Evolutionary conservation across 2,797 vertebrate species (phyloP).

Genomic region (Pangasius larnaudii): DNA sequence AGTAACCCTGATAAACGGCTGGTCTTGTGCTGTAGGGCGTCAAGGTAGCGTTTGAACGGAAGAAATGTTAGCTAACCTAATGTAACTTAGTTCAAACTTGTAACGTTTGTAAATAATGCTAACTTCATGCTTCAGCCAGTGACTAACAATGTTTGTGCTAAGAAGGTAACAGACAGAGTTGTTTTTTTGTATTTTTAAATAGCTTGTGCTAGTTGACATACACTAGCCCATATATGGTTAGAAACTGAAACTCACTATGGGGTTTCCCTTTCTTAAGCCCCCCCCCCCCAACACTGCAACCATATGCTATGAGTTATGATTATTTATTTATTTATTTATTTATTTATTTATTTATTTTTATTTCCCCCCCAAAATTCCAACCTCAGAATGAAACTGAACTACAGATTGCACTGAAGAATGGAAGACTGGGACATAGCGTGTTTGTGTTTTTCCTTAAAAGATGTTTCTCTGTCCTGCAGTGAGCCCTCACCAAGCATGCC

Average conservation of each 20-base stretch:
- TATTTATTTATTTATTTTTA: too few species aligned
- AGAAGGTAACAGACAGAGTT: not conserved
- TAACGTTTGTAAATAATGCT: not conserved
- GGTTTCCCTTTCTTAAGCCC: not conserved
- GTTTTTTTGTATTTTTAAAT: not conserved
- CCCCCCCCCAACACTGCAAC: not conserved
- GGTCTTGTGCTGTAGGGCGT: too few species aligned
- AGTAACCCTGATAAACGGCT: too few species aligned
- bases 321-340: too few species aligned
- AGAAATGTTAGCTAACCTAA: too few species aligned
- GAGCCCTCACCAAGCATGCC: constrained; percentile 19
- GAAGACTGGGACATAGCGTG: not conserved
- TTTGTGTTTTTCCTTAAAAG: not conserved
- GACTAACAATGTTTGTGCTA: not conserved
- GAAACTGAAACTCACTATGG: not conserved
- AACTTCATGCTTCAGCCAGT: not conserved
- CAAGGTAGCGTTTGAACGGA: not conserved
- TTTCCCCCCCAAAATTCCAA: too few species aligned
- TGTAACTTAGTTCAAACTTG: not conserved
- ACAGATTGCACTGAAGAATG: not conserved
- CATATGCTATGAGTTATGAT: not conserved
- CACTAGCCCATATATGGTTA: not conserved
- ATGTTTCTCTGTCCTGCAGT: not conserved
- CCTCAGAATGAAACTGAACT: not conserved
- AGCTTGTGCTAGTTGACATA: not conserved